Percentiles rank a stretch among this genome's conserved stretches.
Evolutionary conservation across 2,888 invertebrate species (phyloP).

Genomic region (Leucania comma): DNA sequence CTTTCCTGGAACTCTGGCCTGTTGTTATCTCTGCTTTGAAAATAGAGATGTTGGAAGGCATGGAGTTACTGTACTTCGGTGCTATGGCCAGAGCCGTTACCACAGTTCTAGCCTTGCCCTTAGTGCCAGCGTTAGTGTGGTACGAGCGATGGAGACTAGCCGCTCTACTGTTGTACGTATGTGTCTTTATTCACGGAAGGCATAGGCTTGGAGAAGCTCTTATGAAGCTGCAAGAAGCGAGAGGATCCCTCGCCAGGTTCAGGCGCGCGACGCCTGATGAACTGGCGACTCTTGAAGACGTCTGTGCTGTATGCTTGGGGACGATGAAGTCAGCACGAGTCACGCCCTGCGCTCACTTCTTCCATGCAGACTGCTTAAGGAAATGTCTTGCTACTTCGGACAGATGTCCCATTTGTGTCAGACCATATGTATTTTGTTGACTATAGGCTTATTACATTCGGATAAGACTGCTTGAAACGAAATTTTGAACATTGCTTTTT

Average conservation of each 20-base stretch:
- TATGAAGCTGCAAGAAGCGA: slow-evolving; percentile 90
- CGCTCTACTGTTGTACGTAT: slow-evolving; percentile 91
- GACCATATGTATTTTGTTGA: slow-evolving; percentile 91
- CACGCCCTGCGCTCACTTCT: slow-evolving; percentile 95
- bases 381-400: slow-evolving; percentile 93
- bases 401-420: slow-evolving; percentile 94
- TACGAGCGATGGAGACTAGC: slow-evolving; percentile 91
- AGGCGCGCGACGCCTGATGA: slow-evolving; percentile 92
- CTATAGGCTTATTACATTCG: slow-evolving; percentile 55
- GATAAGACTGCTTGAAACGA: slow-evolving; percentile 79
- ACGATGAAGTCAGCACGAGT: slow-evolving; percentile 93
- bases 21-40: slow-evolving; percentile 90
- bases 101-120: slow-evolving; percentile 89
- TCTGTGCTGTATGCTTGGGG: slow-evolving; percentile 94
- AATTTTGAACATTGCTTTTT: slow-evolving; percentile 56
- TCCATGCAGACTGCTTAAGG: slow-evolving; percentile 94
- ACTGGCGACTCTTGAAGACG: slow-evolving; percentile 93
- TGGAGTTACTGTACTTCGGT: slow-evolving; percentile 93
- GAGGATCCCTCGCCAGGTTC: slow-evolving; percentile 91
- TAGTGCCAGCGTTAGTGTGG: slow-evolving; percentile 90
- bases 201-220: slow-evolving; percentile 91
- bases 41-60: slow-evolving; percentile 92
- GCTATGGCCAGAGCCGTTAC: slow-evolving; percentile 92
- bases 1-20: slow-evolving; percentile 93
- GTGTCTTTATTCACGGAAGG: slow-evolving; percentile 92